Evolutionary conservation across 37 sponge, comb jelly and placozoan species (phyloP).

Genomic region (Axinella damicornis): DNA sequence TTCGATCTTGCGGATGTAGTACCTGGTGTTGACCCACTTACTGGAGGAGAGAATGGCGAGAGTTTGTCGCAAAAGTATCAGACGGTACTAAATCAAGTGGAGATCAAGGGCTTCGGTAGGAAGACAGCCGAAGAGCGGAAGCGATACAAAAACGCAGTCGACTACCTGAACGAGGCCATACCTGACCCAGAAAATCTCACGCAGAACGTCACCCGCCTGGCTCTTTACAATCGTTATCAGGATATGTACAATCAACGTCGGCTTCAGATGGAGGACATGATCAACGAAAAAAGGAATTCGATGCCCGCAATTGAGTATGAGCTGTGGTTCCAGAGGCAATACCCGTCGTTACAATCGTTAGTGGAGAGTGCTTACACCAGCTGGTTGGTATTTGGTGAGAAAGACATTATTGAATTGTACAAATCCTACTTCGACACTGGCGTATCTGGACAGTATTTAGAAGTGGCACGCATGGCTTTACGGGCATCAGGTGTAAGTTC

Average conservation of each 20-base stretch:
- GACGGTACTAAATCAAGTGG: constrained; percentile 35
- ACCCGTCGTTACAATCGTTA: constrained; percentile 36
- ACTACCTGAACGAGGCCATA: constrained; percentile 16
- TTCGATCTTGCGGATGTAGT: constrained; percentile 63
- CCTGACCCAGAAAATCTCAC: constrained; percentile 46
- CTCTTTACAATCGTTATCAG: constrained; percentile 37
- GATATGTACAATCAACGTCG: constrained; percentile 47
- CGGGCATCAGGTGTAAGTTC: constrained; percentile 56
- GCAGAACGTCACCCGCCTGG: constrained; percentile 22
- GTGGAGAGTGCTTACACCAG: constrained; percentile 69
- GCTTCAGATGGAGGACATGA: constrained; percentile 54
- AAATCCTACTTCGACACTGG: constrained; percentile 43
- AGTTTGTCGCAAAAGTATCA: constrained; percentile 46
- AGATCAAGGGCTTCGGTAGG: constrained; percentile 17
- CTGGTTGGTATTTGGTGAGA: constrained; percentile 67
- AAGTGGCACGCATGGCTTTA: constrained; percentile 46
- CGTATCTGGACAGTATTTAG: constrained; percentile 44
- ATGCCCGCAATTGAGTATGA: constrained; percentile 34
- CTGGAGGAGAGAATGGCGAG: constrained; percentile 55
- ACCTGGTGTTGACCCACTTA: constrained; percentile 45
- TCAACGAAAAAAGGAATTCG: constrained; percentile 23
- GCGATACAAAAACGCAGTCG: constrained; percentile 6
- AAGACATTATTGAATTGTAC: constrained; percentile 53
- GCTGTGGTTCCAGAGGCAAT: constrained; percentile 67
- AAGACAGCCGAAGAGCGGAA: neutral